Evolutionary conservation across 2,797 vertebrate species (phyloP).

Genomic region (Acrocephalus scirpaceus): DNA sequence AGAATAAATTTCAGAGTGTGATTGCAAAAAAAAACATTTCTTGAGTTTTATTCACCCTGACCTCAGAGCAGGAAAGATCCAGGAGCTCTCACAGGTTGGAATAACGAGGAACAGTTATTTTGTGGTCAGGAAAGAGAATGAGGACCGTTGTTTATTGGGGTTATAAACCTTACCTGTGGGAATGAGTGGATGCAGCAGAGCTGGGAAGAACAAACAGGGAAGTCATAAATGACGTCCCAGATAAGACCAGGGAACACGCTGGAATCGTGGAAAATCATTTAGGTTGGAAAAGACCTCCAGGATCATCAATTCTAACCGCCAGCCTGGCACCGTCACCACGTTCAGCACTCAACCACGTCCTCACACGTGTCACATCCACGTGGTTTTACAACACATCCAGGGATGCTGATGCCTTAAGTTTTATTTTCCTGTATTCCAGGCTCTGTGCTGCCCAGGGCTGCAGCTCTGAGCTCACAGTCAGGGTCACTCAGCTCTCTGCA

Average conservation of each 20-base stretch:
- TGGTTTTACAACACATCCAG: not conserved
- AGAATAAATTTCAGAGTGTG: no score
- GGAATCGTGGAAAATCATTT: not conserved
- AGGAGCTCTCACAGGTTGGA: not conserved
- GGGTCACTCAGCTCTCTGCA: not conserved
- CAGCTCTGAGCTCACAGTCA: not conserved
- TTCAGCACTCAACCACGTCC: fast-evolving
- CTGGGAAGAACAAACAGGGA: constrained; percentile 47
- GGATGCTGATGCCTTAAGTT: not conserved
- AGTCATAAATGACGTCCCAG: not conserved
- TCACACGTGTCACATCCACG: not conserved
- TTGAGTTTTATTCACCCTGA: no score
- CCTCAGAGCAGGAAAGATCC: no score
- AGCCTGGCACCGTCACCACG: not conserved
- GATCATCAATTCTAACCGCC: not conserved
- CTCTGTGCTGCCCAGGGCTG: not conserved
- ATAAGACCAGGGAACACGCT: not conserved
- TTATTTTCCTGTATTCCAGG: not conserved
- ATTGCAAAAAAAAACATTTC: no score
- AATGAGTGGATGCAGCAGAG: not conserved
- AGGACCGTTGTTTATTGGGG: not conserved
- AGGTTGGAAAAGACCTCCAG: not conserved
- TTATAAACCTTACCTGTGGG: not conserved
- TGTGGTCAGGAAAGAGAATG: not conserved
- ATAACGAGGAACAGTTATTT: not conserved